Evolutionary conservation across 2,797 vertebrate genomes (phyloP).

Genomic region (Myoxocephalus aenaeus): DNA sequence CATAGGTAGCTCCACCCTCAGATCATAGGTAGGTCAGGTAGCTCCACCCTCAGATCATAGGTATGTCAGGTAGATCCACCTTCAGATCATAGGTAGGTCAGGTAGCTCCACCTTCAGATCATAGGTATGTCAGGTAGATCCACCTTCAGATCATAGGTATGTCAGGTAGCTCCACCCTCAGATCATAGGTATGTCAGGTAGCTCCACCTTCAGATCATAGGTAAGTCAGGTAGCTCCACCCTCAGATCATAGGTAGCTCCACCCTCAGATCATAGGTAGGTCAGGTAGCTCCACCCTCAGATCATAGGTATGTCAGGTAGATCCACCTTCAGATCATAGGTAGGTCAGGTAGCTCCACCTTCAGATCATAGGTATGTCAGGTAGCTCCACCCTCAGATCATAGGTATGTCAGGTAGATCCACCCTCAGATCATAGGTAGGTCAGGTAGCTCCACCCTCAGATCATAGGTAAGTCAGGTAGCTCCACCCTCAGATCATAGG

Average conservation of each 20-base stretch:
- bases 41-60: background rate
- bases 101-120: too few relatives aligned
- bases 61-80: background rate
- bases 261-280: too few relatives aligned
- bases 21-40: slow-evolving; percentile 9
- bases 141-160: too few relatives aligned
- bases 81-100: too few relatives aligned
- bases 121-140: too few relatives aligned
- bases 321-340: background rate
- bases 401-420: background rate
- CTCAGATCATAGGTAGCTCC: too few relatives aligned
- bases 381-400: slow-evolving; percentile 3
- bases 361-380: background rate
- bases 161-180: too few relatives aligned
- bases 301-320: background rate
- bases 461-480: slow-evolving; percentile 27
- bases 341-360: background rate
- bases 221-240: too few relatives aligned
- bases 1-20: background rate
- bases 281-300: too few relatives aligned
- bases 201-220: too few relatives aligned
- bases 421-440: background rate
- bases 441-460: slow-evolving; percentile 86
- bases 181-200: too few relatives aligned
- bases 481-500: background rate